Percentiles rank a stretch among this genome's conserved stretches.
Evolutionary conservation across 2,888 invertebrate genomes (phyloP).

Genomic region (Sesia bembeciformis): DNA sequence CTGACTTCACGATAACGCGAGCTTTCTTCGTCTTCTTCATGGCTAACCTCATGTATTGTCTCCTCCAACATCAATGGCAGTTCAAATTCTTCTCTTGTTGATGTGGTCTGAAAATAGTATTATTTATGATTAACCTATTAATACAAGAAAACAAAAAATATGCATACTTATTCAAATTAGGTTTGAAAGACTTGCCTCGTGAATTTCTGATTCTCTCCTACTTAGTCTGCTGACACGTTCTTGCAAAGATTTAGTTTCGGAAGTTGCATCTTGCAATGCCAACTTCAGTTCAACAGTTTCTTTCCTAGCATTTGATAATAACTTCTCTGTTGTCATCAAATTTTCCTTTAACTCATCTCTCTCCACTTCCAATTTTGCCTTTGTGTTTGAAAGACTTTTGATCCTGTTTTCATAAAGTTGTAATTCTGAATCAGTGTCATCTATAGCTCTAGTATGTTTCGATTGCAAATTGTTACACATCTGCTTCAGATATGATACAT

Average conservation of each 20-base stretch:
- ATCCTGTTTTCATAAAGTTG: constrained; percentile 64
- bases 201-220: constrained; percentile 34
- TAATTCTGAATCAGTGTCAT: constrained; percentile 49
- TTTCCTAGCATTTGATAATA: constrained; percentile 79
- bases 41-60: constrained; percentile 52
- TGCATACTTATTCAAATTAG: not conserved
- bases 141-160: not conserved
- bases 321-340: constrained; percentile 74
- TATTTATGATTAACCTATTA: not conserved
- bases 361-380: constrained; percentile 79
- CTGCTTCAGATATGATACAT: constrained; percentile 53
- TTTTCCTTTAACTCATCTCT: constrained; percentile 74
- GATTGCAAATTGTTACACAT: constrained; percentile 55
- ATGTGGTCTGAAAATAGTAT: constrained; percentile 33
- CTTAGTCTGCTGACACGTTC: constrained; percentile 55
- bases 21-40: constrained; percentile 57
- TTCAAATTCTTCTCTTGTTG: constrained; percentile 40
- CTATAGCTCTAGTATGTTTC: constrained; percentile 33
- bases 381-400: constrained; percentile 62
- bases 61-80: constrained; percentile 51
- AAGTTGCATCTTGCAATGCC: constrained; percentile 77
- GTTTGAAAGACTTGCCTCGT: constrained; percentile 32
- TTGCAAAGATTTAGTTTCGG: constrained; percentile 75
- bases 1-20: constrained; percentile 30
- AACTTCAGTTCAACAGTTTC: constrained; percentile 77